Evolutionary conservation across 1,140 invertebrate species (phyloP), one percentile per base, ranked within the genome.

Genomic region (Panulirus ornatus): DNA sequence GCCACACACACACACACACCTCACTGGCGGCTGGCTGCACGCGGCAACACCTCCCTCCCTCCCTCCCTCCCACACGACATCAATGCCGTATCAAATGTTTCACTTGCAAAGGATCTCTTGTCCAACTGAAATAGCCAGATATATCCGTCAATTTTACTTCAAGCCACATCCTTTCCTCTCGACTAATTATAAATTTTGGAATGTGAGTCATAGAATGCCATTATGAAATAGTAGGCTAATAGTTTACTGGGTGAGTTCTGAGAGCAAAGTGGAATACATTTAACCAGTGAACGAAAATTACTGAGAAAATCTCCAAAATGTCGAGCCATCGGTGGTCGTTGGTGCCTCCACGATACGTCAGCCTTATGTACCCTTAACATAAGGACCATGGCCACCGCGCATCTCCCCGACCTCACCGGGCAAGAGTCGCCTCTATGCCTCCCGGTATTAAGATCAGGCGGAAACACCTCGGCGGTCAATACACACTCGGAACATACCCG

Each of bases 311-410:
- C 44, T 6, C 44, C 44, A 11, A 47, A 47, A 11, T 5, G 44
- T 47, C 5, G 44, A 47, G 44, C 44, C 44, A 11, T 14, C 44
- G 14, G 44, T 14, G 14, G 44, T 47, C 14, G 44, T 5, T 47
- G 44, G 44, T 6, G 44, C 44, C 44, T 47, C 5, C 14, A 27
- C 6, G 51, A 5, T 3, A 8, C 1, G n/a, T 66, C n/a, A 27
- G 58, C 22, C 58, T 27, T 66, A 66, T 30, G 22, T 14, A 6
- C 0, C 3, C n/a, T 1, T 66, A 11, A 6, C n/a, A 11, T 27
- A 66, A 66, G 58, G 58, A 27, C 30, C 58, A 66, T 27, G 58
- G 58, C 58, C 58, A 27, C 58, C 58, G n/a, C 58, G n/a, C 58
- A 22, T 66, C 58, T 22, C 58, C 58, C 3, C 0, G 14, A 8